Evolutionary conservation across 2,113 vertebrate genomes (phyloP).

Genomic region (Caracal caracal): DNA sequence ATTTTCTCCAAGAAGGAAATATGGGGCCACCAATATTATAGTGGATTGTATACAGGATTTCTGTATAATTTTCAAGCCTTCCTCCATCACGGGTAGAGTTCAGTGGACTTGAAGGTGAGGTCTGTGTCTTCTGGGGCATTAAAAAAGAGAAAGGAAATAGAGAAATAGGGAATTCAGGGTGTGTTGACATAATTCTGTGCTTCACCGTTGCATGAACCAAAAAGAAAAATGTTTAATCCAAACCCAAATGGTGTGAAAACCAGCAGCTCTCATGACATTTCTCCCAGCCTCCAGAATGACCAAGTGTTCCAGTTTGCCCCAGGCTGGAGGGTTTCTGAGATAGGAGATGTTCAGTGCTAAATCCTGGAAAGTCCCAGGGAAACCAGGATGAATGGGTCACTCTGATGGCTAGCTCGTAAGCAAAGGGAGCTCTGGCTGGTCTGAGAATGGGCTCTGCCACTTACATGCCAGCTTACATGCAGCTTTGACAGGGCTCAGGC

Average conservation of each 20-base stretch:
- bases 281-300: not conserved
- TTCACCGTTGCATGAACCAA: not conserved
- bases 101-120: not conserved
- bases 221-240: not conserved
- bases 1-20: constrained; percentile 3
- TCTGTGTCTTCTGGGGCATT: not conserved
- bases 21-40: too few species aligned
- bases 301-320: not conserved
- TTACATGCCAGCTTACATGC: too few species aligned
- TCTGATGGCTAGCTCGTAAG: not conserved
- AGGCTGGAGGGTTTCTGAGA: not conserved
- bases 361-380: not conserved
- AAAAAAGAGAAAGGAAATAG: not conserved
- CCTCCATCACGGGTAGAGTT: not conserved
- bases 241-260: not conserved
- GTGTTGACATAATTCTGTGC: not conserved
- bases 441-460: not conserved
- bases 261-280: not conserved
- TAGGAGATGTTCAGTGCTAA: not conserved
- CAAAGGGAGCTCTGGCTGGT: not conserved
- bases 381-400: not conserved
- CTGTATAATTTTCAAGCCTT: not conserved
- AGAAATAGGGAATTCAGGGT: not conserved
- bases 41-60: not conserved
- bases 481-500: not conserved